Evolutionary conservation across 2,113 vertebrate species (phyloP).

Genomic region (Crotalus horridus): DNA sequence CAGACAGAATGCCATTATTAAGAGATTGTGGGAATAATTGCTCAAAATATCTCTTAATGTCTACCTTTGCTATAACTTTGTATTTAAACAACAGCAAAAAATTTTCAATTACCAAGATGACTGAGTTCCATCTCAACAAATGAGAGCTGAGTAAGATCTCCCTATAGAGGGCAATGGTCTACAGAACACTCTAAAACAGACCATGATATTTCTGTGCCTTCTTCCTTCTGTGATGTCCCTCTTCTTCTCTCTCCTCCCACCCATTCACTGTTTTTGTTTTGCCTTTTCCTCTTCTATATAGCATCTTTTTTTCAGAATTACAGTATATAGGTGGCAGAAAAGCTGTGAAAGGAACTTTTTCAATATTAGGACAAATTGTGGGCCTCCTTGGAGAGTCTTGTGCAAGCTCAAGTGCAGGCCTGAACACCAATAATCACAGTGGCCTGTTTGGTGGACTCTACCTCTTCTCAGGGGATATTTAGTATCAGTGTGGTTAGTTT

Average conservation of each 20-base stretch:
- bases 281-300: background rate
- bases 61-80: background rate
- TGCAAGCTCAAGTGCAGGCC: background rate
- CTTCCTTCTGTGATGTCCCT: background rate
- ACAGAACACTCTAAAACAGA: background rate
- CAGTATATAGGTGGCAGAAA: background rate
- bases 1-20: background rate
- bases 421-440: background rate
- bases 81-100: background rate
- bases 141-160: background rate
- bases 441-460: background rate
- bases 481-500: background rate
- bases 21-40: background rate
- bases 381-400: background rate
- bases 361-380: background rate
- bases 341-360: background rate
- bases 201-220: background rate
- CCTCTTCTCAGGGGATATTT: background rate
- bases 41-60: background rate
- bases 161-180: background rate
- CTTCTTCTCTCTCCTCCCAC: background rate
- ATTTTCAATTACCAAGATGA: background rate
- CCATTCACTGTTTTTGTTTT: background rate
- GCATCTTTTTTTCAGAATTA: background rate
- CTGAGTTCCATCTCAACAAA: background rate